Percentiles rank a stretch among this genome's conserved stretches.
Evolutionary conservation across 2,888 invertebrate genomes (phyloP).

Genomic region (Orchestes rusci): DNA sequence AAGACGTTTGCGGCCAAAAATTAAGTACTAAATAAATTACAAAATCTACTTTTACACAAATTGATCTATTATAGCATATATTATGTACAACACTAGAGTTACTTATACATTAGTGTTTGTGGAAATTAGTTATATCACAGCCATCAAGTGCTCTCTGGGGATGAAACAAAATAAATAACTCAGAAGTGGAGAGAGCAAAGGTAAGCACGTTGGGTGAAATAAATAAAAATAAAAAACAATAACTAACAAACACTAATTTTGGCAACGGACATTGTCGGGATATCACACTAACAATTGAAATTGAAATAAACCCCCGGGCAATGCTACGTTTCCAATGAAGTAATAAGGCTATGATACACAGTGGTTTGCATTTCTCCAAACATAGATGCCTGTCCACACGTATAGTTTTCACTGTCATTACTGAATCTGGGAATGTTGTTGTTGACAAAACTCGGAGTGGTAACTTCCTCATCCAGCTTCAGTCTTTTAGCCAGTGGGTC

Average conservation of each 20-base stretch:
- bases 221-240: too few relatives aligned
- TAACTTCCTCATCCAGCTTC: slow-evolving; percentile 34
- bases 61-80: too few relatives aligned
- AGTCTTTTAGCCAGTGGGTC: slow-evolving; percentile 38
- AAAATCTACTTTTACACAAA: too few relatives aligned
- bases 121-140: slow-evolving; percentile 10
- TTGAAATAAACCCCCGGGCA: slow-evolving; percentile 10
- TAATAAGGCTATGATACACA: slow-evolving; percentile 53
- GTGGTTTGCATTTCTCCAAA: slow-evolving; percentile 53
- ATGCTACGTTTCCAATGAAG: slow-evolving; percentile 51
- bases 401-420: slow-evolving; percentile 26
- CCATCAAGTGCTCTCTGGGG: slow-evolving; percentile 11
- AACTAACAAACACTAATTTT: too few relatives aligned
- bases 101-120: slow-evolving; percentile 3
- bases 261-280: too few relatives aligned
- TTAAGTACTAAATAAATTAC: too few relatives aligned
- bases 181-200: too few relatives aligned
- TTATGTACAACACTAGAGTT: too few relatives aligned
- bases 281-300: slow-evolving; percentile 25
- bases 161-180: too few relatives aligned
- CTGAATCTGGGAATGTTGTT: slow-evolving; percentile 20
- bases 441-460: slow-evolving; percentile 24
- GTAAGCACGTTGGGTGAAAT: too few relatives aligned
- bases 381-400: slow-evolving; percentile 59
- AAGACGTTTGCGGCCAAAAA: too few relatives aligned